Evolutionary conservation across 2,113 vertebrate genomes (phyloP).

Genomic region (Phyllostomus hastatus): DNA sequence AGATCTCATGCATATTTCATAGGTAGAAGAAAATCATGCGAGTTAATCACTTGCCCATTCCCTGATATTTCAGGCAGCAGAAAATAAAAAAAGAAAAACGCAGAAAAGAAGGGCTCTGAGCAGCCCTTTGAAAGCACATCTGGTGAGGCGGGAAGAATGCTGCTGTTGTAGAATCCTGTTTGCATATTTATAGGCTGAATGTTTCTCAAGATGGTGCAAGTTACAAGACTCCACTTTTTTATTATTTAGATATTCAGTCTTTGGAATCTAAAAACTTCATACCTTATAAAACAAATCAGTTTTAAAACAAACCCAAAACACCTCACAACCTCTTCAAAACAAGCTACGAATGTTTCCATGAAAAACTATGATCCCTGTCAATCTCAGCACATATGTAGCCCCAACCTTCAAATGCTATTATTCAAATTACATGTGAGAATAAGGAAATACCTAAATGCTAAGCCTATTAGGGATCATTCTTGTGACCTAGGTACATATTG

Average conservation of each 20-base stretch:
- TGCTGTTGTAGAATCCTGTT: slow-evolving; percentile 33
- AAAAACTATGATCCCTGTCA: not conserved
- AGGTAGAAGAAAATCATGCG: slow-evolving; percentile 1
- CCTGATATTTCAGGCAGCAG: slow-evolving; percentile 51
- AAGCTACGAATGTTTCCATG: not conserved
- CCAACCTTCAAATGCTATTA: not conserved
- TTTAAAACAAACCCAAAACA: slow-evolving; percentile 43
- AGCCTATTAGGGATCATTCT: not conserved
- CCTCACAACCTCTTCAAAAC: not conserved
- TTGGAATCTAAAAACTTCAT: not conserved
- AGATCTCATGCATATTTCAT: slow-evolving; percentile 66
- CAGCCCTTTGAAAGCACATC: slow-evolving; percentile 65
- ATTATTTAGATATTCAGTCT: slow-evolving; percentile 37
- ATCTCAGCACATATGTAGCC: not conserved
- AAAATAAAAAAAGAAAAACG: slow-evolving; percentile 26
- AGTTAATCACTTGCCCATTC: slow-evolving; percentile 63
- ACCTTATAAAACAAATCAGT: slow-evolving; percentile 31
- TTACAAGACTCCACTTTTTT: slow-evolving; percentile 30
- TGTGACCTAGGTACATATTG: not conserved
- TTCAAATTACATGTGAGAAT: not conserved
- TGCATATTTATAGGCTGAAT: slow-evolving; percentile 70
- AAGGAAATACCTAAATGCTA: not conserved
- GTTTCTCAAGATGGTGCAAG: slow-evolving; percentile 44
- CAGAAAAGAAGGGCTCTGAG: slow-evolving; percentile 25
- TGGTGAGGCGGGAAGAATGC: slow-evolving; percentile 49